Evolutionary conservation across 2,888 invertebrate genomes (phyloP).

Genomic region (Dusona sp.): DNA sequence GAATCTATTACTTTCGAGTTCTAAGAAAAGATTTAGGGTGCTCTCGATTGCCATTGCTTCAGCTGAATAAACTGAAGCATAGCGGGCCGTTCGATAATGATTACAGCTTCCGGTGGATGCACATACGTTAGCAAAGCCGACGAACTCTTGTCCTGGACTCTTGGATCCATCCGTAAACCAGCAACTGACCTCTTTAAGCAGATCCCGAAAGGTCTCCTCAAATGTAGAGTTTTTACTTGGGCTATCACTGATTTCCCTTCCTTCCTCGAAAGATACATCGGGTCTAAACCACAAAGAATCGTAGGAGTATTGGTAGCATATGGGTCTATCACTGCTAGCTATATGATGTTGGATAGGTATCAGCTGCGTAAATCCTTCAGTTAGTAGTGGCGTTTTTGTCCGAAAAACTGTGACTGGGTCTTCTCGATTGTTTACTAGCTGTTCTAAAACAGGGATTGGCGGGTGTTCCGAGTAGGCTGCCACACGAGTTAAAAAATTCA

Average conservation of each 20-base stretch:
- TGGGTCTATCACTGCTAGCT: not conserved
- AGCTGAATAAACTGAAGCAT: not conserved
- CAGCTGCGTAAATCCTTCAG: not conserved
- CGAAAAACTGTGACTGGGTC: not conserved
- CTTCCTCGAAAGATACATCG: not conserved
- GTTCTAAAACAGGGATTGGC: not conserved
- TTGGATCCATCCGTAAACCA: not conserved
- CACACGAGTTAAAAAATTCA: not conserved
- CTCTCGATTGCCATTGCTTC: not conserved
- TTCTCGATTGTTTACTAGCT: not conserved
- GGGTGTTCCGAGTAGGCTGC: not conserved
- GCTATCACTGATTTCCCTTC: not conserved
- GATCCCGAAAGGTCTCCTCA: not conserved
- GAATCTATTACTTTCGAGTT: not conserved
- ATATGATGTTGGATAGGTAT: slow-evolving; percentile 4
- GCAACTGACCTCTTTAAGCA: not conserved
- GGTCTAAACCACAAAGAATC: not conserved
- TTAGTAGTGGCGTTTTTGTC: not conserved
- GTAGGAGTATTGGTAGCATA: not conserved
- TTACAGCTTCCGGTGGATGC: not conserved
- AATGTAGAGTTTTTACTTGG: not conserved
- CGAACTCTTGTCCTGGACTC: not conserved
- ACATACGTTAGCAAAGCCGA: not conserved
- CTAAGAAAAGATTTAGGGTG: not conserved
- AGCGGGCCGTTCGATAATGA: not conserved